Evolutionary conservation across 2,888 invertebrate species (phyloP).

Genomic region (Melanophora roralis): DNA sequence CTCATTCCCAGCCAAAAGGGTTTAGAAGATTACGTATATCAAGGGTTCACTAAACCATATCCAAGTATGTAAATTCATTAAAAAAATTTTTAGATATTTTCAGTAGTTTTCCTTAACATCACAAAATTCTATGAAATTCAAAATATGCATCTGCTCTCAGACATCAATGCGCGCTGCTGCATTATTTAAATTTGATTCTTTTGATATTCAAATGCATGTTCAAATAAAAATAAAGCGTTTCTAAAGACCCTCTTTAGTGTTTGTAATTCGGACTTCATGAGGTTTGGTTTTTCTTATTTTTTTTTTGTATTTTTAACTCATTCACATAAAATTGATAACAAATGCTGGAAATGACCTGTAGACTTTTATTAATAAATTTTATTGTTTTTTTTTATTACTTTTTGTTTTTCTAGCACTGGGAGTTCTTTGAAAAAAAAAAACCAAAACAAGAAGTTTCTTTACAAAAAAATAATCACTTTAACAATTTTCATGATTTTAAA

Average conservation of each 20-base stretch:
- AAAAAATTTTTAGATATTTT: no score
- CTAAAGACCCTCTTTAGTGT: not conserved
- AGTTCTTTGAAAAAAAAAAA: conserved; percentile 2
- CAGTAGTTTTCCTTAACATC: no score
- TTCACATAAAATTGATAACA: conserved; percentile 42
- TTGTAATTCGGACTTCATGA: not conserved
- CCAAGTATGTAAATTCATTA: no score
- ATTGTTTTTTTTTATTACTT: not conserved
- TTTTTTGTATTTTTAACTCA: not conserved
- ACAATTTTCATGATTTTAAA: conserved; percentile 28
- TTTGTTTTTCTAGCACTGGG: not conserved
- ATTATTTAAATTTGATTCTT: not conserved
- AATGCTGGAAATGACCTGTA: conserved; percentile 37
- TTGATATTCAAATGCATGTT: not conserved
- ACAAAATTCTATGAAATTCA: no score
- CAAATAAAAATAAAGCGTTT: not conserved
- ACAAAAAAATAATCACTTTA: conserved; percentile 32
- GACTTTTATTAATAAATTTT: conserved; percentile 37
- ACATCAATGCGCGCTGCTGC: no score
- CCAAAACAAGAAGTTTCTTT: not conserved
- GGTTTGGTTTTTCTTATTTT: not conserved
- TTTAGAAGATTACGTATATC: no score
- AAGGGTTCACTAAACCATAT: no score
- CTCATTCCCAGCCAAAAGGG: no score
- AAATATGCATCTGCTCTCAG: no score